Evolutionary conservation across 2,888 invertebrate species (phyloP).

Genomic region (Nomada goodeniana): DNA sequence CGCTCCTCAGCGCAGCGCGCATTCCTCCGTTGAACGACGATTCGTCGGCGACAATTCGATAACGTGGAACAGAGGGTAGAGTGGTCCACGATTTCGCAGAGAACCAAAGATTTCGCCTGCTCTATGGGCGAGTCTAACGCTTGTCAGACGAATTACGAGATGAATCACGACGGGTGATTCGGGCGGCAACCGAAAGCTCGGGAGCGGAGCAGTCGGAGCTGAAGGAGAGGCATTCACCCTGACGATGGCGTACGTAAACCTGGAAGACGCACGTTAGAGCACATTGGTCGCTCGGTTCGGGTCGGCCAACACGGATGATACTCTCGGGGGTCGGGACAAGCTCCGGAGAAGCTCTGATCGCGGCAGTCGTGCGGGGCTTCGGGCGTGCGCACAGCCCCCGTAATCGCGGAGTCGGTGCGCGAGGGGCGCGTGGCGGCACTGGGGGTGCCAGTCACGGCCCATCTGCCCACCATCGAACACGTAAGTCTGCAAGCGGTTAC

Average conservation of each 20-base stretch:
- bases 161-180: not conserved
- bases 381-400: conserved; percentile 77
- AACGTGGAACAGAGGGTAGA: not conserved
- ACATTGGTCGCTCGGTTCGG: conserved; percentile 58
- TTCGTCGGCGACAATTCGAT: not conserved
- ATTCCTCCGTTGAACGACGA: too few species aligned
- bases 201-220: not conserved
- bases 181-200: not conserved
- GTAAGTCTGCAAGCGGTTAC: conserved; percentile 77
- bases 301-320: conserved; percentile 55
- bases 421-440: conserved; percentile 81
- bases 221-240: conserved; percentile 63
- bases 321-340: conserved; percentile 68
- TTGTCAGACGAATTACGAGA: not conserved
- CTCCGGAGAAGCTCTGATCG: conserved; percentile 70
- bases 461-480: conserved; percentile 83
- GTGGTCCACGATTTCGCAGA: too few species aligned
- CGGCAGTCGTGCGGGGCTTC: conserved; percentile 70
- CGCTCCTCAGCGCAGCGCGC: not conserved
- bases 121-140: not conserved
- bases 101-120: too few species aligned
- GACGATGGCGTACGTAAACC: conserved; percentile 45
- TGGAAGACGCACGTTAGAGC: conserved; percentile 45
- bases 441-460: conserved; percentile 84
- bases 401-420: conserved; percentile 72